Conservation (phyloP, 2,797 vertebrate genomes). For the Lophius americanus region DNA sequence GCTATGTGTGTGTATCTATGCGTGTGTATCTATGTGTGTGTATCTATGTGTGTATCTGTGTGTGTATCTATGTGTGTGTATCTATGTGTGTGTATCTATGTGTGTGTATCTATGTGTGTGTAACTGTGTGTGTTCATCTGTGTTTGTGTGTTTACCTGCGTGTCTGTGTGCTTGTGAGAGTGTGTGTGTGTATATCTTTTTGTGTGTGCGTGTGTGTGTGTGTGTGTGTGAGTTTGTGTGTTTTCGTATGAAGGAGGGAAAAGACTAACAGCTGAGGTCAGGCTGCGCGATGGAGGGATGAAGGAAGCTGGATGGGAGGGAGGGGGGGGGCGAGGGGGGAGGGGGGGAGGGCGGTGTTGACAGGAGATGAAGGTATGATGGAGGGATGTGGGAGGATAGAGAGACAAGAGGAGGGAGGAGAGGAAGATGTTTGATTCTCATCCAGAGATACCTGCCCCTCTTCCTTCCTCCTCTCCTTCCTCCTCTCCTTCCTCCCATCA, state of each 20-base stretch:
- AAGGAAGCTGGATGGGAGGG: constrained; percentile 34
- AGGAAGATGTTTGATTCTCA: constrained; percentile 74
- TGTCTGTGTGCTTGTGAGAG: no score
- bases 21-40: no score
- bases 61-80: no score
- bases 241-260: not conserved
- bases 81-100: no score
- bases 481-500: not conserved
- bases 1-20: no score
- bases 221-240: constrained; percentile 23
- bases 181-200: constrained; percentile 15
- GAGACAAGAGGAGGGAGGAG: constrained; percentile 47
- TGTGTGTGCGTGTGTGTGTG: constrained; percentile 9
- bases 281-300: constrained; percentile 34
- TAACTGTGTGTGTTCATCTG: no score
- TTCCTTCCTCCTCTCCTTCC: not conserved
- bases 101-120: no score
- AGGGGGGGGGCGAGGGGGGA: constrained; percentile 28
- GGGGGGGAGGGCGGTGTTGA: constrained; percentile 8
- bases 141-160: no score
- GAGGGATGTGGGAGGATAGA: constrained; percentile 66
- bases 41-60: no score
- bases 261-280: constrained; percentile 8
- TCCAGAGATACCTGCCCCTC: constrained; percentile 69
- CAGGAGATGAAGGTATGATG: constrained; percentile 31